Conservation (phyloP, 2,888 invertebrate species). For the Melanostoma mellinum region DNA sequence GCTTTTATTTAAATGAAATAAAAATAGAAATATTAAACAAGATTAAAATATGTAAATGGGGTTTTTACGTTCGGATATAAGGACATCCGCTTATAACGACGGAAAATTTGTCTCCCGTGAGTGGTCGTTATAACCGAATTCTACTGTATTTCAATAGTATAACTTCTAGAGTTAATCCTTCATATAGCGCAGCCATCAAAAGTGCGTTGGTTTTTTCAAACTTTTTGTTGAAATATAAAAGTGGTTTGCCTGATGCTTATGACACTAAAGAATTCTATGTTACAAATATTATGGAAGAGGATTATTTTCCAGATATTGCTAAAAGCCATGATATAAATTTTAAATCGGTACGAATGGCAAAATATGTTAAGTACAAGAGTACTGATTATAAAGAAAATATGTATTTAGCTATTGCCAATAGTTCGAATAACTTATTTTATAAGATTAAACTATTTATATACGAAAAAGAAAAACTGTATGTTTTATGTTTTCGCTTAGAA, state of each 20-base stretch:
- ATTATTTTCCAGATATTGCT: constrained; percentile 48
- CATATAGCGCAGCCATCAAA: neutral
- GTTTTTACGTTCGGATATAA: no score
- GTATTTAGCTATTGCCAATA: constrained; percentile 35
- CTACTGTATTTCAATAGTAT: neutral
- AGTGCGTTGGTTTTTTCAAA: neutral
- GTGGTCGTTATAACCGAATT: no score
- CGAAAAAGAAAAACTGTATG: constrained; percentile 54
- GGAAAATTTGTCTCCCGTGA: no score
- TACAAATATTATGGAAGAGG: constrained; percentile 56
- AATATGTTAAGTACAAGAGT: constrained; percentile 18
- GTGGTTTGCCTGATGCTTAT: constrained; percentile 36
- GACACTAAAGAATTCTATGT: constrained; percentile 55
- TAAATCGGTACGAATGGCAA: constrained; percentile 22
- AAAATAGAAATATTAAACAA: no score
- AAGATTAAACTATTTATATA: constrained; percentile 62
- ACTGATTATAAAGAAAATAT: constrained; percentile 35
- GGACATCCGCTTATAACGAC: no score
- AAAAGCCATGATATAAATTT: constrained; percentile 51
- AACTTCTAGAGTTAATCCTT: neutral
- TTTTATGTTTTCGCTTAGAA: constrained; percentile 57
- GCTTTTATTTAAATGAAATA: no score
- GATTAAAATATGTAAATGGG: no score
- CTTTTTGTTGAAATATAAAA: neutral
- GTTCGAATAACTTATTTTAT: constrained; percentile 51